A percentile compares a stretch with the other conserved stretches of the same genome.
phyloP scores from a whole-genome alignment of 2,888 invertebrate species.

The Aspidiotus destructor region DNA sequence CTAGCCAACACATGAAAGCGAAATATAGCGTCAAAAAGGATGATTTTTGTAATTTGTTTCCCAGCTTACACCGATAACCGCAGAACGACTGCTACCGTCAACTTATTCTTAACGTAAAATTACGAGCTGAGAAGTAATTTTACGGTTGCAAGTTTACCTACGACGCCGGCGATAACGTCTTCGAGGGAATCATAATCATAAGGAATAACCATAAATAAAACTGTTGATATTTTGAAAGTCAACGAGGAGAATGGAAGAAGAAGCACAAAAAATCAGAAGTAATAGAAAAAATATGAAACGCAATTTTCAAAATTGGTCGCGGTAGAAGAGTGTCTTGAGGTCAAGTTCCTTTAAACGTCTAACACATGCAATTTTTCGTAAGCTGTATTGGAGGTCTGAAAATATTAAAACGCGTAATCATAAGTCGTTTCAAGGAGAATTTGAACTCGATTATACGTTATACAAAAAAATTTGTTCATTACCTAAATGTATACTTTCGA shows the following conservation, averaged over 20 bases:
- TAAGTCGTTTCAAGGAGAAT: no score
- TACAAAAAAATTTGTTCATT: no score
- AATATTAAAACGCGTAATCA: no score
- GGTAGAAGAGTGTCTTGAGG: no score
- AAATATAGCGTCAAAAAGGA: background rate
- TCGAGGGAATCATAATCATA: slow-evolving; percentile 1
- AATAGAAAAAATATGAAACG: background rate
- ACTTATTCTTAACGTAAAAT: slow-evolving; percentile 1
- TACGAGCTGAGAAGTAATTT: background rate
- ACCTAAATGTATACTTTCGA: no score
- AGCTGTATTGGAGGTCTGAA: no score
- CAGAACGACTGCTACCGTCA: background rate
- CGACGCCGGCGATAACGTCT: background rate
- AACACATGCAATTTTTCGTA: no score
- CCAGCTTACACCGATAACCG: slow-evolving; percentile 4
- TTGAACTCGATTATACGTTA: no score
- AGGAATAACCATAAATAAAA: background rate
- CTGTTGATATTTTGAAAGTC: background rate
- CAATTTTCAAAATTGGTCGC: no score
- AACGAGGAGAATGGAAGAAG: background rate
- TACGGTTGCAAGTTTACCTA: background rate
- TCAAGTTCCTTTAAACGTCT: no score
- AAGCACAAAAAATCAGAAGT: background rate
- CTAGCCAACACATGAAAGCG: background rate
- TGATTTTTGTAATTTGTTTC: slow-evolving; percentile 4